These are phyloP conservation scores for Eupleurogrammus muticus DNA, from an alignment of 2,797 vertebrate species.

Conservation along the genomic window DNA sequence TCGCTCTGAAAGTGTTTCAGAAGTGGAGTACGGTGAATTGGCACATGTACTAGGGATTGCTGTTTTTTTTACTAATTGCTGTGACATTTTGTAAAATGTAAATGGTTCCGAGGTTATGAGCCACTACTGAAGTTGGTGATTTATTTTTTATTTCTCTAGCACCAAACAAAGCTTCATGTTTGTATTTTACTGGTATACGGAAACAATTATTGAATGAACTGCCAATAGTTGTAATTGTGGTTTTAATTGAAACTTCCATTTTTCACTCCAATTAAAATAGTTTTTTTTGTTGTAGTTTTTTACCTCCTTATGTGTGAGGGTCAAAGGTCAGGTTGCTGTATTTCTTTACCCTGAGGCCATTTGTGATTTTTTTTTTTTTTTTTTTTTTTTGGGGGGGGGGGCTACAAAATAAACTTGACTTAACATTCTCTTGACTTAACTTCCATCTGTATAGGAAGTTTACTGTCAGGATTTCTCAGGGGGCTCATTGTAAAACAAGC, in stretches of 20 bases:
- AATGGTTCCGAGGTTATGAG: neutral
- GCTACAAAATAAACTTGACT: too few relatives aligned
- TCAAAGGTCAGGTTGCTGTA: too few relatives aligned
- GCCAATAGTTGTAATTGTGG: neutral
- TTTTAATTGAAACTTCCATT: neutral
- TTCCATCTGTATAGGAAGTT: constrained; percentile 26
- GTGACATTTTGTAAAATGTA: neutral
- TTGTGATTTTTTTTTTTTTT: too few relatives aligned
- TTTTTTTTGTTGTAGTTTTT: too few relatives aligned
- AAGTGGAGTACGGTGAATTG: too few relatives aligned
- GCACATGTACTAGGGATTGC: too few relatives aligned
- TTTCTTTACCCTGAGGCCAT: too few relatives aligned
- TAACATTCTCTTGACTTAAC: too few relatives aligned
- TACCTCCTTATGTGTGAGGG: too few relatives aligned
- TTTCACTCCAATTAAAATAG: too few relatives aligned
- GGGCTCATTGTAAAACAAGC: constrained; percentile 35
- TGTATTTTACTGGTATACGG: neutral
- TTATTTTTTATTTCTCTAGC: neutral
- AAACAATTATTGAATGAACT: neutral
- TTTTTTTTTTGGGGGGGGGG: too few relatives aligned
- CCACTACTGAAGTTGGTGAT: neutral
- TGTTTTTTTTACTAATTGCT: neutral
- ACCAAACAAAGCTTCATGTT: neutral
- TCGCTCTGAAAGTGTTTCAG: neutral
- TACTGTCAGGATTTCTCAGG: constrained; percentile 29